These are phyloP conservation scores for Crossocerus cetratus DNA, from an alignment of 2,888 invertebrate species.

Conservation along the genomic window DNA sequence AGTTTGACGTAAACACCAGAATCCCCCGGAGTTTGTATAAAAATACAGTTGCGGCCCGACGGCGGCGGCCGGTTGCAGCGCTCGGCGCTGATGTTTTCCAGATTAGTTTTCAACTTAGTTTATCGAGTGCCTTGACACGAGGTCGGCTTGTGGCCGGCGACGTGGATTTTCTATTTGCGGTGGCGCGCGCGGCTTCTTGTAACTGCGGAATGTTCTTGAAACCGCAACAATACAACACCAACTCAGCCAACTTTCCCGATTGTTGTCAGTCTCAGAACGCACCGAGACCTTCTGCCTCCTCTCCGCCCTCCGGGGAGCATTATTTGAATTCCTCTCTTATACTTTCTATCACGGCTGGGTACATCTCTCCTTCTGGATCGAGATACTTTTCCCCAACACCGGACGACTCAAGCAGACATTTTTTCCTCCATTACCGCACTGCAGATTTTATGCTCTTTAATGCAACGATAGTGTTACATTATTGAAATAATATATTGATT, in stretches of 20 bases:
- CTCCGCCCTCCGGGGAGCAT: neutral
- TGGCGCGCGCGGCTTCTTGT: conserved; percentile 11
- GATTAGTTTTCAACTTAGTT: conserved; percentile 34
- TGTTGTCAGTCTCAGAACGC: neutral
- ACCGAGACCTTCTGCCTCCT: neutral
- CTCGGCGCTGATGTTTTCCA: neutral
- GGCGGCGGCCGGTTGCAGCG: neutral
- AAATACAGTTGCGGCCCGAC: neutral
- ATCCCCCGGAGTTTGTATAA: neutral
- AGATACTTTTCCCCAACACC: neutral
- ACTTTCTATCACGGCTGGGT: neutral
- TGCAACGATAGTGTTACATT: too few species aligned
- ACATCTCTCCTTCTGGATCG: conserved; percentile 2
- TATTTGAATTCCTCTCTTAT: neutral
- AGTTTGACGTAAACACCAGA: conserved; percentile 7
- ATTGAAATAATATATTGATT: too few species aligned
- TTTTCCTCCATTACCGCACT: too few species aligned
- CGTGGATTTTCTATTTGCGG: conserved; percentile 8
- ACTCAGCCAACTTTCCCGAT: conserved; percentile 10
- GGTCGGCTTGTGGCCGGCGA: neutral
- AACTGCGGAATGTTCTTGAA: conserved; percentile 15
- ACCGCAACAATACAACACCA: conserved; percentile 8
- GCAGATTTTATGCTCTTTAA: too few species aligned
- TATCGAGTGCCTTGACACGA: neutral
- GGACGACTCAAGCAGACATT: too few species aligned